Percentiles rank a stretch among this genome's conserved stretches.
phyloP scores from a whole-genome alignment of 2,113 vertebrate genomes.

The Eulacestoma nigropectus region DNA sequence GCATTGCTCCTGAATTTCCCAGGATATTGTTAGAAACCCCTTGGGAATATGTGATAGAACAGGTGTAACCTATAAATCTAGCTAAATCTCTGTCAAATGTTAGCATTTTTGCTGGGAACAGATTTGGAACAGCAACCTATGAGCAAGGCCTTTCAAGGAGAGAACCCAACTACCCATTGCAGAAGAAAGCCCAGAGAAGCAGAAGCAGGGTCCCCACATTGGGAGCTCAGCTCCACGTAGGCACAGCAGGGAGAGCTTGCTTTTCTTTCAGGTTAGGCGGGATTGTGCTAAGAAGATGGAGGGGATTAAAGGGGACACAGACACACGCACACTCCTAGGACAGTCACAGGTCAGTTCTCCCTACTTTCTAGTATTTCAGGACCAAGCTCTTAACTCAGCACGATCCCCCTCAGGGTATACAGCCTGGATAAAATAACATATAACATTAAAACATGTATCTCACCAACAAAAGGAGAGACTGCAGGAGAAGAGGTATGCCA shows the following conservation, averaged over 20 bases:
- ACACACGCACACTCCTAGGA: too few species aligned
- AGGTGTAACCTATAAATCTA: neutral
- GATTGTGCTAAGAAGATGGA: neutral
- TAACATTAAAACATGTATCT: neutral
- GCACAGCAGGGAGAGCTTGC: neutral
- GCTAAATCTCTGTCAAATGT: neutral
- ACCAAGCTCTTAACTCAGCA: neutral
- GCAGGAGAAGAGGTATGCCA: neutral
- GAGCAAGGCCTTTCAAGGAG: neutral
- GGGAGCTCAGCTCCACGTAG: rapidly evolving
- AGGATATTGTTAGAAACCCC: neutral
- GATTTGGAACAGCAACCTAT: neutral
- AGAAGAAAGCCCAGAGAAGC: neutral
- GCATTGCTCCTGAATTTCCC: neutral
- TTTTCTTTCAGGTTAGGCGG: neutral
- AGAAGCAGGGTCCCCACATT: rapidly evolving
- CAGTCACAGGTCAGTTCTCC: neutral
- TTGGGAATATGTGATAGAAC: neutral
- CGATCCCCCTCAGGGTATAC: neutral
- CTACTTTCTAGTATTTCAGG: neutral
- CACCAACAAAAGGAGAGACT: neutral
- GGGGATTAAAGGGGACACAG: neutral
- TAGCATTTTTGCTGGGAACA: neutral
- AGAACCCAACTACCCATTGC: neutral
- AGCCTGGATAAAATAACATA: neutral